Conservation (phyloP, 2,888 invertebrate species). For the Yponomeuta sedellus region DNA sequence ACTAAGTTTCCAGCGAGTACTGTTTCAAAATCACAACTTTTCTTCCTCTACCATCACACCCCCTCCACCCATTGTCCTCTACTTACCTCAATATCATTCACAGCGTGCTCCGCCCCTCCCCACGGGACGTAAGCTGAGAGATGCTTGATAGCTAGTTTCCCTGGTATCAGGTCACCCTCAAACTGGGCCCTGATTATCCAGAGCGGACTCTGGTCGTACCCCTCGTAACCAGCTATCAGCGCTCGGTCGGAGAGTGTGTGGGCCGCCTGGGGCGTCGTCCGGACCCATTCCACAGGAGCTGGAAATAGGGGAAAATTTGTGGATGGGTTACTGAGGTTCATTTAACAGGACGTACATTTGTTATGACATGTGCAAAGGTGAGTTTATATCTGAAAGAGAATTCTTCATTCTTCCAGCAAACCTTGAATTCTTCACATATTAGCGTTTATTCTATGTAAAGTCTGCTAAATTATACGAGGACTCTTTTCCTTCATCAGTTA, state of each 20-base stretch:
- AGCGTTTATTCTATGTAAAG: no score
- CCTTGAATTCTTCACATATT: neutral
- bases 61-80: neutral
- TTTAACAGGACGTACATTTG: no score
- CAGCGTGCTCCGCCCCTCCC: slow-evolving; percentile 54
- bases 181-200: slow-evolving; percentile 60
- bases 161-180: slow-evolving; percentile 60
- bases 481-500: no score
- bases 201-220: slow-evolving; percentile 58
- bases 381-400: no score
- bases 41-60: no score
- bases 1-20: no score
- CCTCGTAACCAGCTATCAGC: slow-evolving; percentile 63
- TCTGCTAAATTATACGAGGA: no score
- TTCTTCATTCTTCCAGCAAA: no score
- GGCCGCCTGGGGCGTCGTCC: slow-evolving; percentile 38
- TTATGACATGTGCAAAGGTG: no score
- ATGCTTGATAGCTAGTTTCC: slow-evolving; percentile 61
- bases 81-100: slow-evolving; percentile 53
- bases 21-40: no score
- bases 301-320: slow-evolving; percentile 3
- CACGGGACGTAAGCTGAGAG: slow-evolving; percentile 57
- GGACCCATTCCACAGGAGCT: slow-evolving; percentile 9
- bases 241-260: slow-evolving; percentile 43
- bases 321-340: no score